Evolutionary conservation across 2,113 vertebrate species (phyloP).

Genomic region (Mormyrus lacerda): DNA sequence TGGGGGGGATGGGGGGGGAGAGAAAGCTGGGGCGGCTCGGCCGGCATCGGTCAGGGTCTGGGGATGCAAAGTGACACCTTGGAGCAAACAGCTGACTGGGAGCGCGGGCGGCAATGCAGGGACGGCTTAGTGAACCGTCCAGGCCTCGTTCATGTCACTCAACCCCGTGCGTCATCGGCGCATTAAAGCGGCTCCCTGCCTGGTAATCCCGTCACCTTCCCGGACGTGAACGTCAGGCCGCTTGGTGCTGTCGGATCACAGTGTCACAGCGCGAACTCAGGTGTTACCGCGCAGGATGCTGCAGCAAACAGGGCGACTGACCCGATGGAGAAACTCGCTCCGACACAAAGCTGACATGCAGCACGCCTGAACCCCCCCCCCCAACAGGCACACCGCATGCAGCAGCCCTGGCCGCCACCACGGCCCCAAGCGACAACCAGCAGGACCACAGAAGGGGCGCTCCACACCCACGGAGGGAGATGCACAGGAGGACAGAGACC

Average conservation of each 20-base stretch:
- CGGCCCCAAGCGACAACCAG: constrained; percentile 57
- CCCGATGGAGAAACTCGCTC: constrained; percentile 25
- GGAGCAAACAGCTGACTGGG: background rate
- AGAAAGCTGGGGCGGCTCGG: background rate
- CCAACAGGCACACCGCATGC: constrained; percentile 55
- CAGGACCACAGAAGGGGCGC: constrained; percentile 42
- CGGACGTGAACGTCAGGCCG: background rate
- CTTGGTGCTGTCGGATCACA: background rate
- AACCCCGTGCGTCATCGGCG: background rate
- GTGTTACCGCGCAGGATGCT: background rate
- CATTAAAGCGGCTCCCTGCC: constrained; percentile 27
- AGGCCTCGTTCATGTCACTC: background rate
- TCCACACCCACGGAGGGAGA: constrained; percentile 37
- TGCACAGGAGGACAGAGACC: constrained; percentile 41
- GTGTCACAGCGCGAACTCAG: background rate
- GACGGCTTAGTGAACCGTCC: background rate
- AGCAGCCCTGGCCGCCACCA: constrained; percentile 41
- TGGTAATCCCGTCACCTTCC: constrained; percentile 20
- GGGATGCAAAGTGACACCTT: background rate
- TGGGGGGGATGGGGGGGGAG: background rate
- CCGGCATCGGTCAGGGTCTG: background rate
- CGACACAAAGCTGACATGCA: constrained; percentile 51
- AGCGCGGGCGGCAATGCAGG: background rate
- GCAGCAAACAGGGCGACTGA: constrained; percentile 29
- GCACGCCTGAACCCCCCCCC: background rate